A percentile compares a stretch with the other conserved stretches of the same genome.
Conservation (phyloP, 2,888 invertebrate genomes). For the Malthinus seriepunctatus region DNA sequence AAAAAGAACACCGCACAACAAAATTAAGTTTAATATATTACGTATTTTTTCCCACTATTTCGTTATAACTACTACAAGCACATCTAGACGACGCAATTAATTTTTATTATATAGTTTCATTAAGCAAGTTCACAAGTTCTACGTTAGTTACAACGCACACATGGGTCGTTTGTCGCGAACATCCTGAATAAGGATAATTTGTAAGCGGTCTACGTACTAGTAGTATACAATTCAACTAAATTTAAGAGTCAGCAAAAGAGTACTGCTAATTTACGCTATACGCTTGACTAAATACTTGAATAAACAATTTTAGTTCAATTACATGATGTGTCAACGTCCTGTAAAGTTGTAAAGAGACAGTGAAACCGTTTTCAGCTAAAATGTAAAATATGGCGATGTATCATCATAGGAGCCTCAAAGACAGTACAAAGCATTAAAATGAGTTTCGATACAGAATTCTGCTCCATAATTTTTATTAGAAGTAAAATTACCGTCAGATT, state of each 20-base stretch:
- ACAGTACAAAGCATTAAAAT: too few relatives aligned
- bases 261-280: not conserved
- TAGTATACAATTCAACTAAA: conserved; percentile 14
- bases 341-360: too few relatives aligned
- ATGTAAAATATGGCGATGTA: too few relatives aligned
- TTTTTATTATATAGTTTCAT: conserved; percentile 21
- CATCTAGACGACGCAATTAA: conserved; percentile 15
- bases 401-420: too few relatives aligned
- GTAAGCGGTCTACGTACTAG: conserved; percentile 15
- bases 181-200: conserved; percentile 29
- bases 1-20: too few relatives aligned
- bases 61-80: not conserved
- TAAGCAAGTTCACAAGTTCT: conserved; percentile 15
- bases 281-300: conserved; percentile 17
- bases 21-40: too few relatives aligned
- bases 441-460: too few relatives aligned
- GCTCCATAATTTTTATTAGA: too few relatives aligned
- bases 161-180: conserved; percentile 25
- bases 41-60: too few relatives aligned
- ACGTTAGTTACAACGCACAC: conserved; percentile 14
- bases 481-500: too few relatives aligned
- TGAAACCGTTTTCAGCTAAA: too few relatives aligned
- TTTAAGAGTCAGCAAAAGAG: conserved; percentile 25
- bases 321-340: too few relatives aligned
- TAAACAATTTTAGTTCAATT: conserved; percentile 18